Evolutionary conservation across 2,797 vertebrate genomes (phyloP), one percentile per base, ranked within the genome.

Genomic region (Poecilia wingei): DNA sequence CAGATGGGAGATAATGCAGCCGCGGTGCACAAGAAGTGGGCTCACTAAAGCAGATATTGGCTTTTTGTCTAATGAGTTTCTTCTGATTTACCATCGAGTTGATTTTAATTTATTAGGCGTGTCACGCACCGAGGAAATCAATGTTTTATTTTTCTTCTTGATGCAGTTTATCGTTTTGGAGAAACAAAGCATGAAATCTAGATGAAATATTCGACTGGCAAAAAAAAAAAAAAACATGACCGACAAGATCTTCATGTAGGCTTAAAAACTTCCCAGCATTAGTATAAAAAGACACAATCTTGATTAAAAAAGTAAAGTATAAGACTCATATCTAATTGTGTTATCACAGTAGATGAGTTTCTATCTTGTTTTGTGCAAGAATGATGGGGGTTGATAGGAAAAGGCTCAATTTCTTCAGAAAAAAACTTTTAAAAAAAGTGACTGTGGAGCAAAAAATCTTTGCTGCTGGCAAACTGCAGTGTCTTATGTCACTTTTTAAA

Each of bases 61-160:
- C 82, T 82, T 79, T 78, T 84, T 86, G 83, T 84, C 76, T 79
- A 79, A 89, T 82, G 59, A 43, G 82, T 31, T 84, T 84, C 73
- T 69, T 59, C 82, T 86, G 83, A 91, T 88, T 93, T 88, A 43
- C 22, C 45, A 70, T 84, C 71, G 9, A 47, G 73, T 73, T 84
- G 82, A 86, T 86, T 83, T 79, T 41, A 76, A 81, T 87, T 84
- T 80, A 84, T 74, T 20, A 45, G 43, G 51, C 66, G 18, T 57
- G 7, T 75, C 36, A 31, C 12, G 70, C 76, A 49, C 79, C 33
- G 8, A 75, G 64, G 78, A 74, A 79, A 88, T 79, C 46, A 16
- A 45, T 84, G 72, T 43, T 76, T 39, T 74, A 53, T 55, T 55
- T 74, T 74, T 75, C 57, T 61, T 59, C 70, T n/a, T 51, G 45